Base-by-base conservation (phyloP, 2,113 vertebrate species). In the Melanotaenia duboulayi region DNA sequence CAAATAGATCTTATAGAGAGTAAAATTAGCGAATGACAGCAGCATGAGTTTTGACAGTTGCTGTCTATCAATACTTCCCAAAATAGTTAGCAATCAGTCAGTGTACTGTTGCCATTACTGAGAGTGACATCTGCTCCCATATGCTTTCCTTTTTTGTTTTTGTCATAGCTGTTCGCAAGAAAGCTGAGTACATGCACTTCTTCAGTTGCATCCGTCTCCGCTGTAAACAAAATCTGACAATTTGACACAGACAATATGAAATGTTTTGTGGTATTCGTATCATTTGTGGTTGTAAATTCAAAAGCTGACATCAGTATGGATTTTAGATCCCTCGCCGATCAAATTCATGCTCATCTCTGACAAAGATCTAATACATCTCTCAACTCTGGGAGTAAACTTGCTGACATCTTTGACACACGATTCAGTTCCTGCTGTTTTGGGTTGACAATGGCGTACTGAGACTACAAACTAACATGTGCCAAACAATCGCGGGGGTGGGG, bases 361-460 rank as follows among this genome's bases (percentile, higher is more conserved):
- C 54, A 62, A 35, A 65, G 57, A 80, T 85, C 80, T 71, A 69
- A 75, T 59, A 54, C 48, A 42, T 80, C 58, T 65, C 32, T 51
- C 49, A 71, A 60, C 44, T 65, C 79, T n/a, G 28, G 55, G 70
- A 71, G 79, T 65, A 87, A 82, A 78, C 80, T 63, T 46, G 57
- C 78, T 65, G 82, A 78, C 85, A 78, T 70, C 23, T 68, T 61
- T 76, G 80, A 81, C 80, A 65, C 20, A 49, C 50, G 24, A 19
- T 68, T 84, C 78, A 58, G 65, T 56, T 59, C 70, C 84, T 44
- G 67, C 83, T 87, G 80, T 74, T 83, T 61, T 59, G 65, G 79
- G 82, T 69, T 80, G 73, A 87, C 71, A 60, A 71, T 67, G 76
- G 65, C 1, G n/a, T 22, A 32, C 76, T n/a, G 28, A 64, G 74